Evolutionary conservation across 2,113 vertebrate species (phyloP).

Genomic region (Ailurus styani): DNA sequence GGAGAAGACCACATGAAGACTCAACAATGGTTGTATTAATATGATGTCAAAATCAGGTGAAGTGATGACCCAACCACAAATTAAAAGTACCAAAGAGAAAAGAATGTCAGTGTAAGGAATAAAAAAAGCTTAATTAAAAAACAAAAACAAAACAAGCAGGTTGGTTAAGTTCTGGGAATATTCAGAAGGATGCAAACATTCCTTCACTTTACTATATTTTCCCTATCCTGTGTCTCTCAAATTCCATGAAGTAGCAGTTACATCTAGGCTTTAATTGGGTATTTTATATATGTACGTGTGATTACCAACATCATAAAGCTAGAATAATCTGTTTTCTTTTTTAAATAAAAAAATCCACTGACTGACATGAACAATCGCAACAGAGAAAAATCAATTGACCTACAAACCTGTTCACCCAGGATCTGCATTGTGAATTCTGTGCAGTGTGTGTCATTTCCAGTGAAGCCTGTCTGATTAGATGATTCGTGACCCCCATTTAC

Average conservation of each 20-base stretch:
- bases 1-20: background rate
- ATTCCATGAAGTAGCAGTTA: background rate
- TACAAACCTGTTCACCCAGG: background rate
- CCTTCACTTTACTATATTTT: background rate
- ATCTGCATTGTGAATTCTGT: constrained; percentile 35
- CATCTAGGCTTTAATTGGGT: background rate
- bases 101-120: background rate
- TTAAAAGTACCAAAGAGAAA: background rate
- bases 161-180: background rate
- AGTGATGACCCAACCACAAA: background rate
- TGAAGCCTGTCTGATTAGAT: constrained; percentile 39
- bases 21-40: background rate
- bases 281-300: background rate
- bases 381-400: constrained; percentile 53
- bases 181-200: background rate
- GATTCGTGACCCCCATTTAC: constrained; percentile 53
- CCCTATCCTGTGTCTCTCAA: background rate
- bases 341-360: background rate
- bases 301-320: background rate
- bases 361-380: constrained; percentile 34
- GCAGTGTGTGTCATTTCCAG: constrained; percentile 23
- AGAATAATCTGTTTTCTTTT: background rate
- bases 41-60: background rate
- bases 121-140: background rate
- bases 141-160: background rate